Percentiles rank a stretch among this genome's conserved stretches.
phyloP scores from a whole-genome alignment of 2,888 invertebrate genomes.

The Dicranocentrus wangi region DNA sequence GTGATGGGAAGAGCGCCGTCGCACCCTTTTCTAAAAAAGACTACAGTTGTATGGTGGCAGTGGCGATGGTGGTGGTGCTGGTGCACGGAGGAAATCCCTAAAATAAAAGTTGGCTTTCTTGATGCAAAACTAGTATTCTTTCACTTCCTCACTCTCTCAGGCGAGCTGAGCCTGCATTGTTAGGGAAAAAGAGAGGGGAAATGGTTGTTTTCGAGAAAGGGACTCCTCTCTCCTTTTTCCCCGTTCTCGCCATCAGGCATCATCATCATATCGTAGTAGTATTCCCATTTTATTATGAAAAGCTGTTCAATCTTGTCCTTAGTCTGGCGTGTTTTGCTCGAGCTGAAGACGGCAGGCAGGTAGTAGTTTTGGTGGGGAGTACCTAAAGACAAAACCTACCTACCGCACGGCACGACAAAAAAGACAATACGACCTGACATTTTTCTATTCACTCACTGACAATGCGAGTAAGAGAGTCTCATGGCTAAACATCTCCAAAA shows the following conservation, averaged over 20 bases:
- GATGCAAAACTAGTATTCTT: background rate
- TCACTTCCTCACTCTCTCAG: background rate
- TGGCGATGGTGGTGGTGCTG: background rate
- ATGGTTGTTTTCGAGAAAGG: background rate
- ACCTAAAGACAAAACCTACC: no score
- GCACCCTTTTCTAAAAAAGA: constrained; percentile 9
- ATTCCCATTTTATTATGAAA: background rate
- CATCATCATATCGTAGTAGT: no score
- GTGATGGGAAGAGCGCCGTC: constrained; percentile 12
- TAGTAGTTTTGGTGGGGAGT: no score
- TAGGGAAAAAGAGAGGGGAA: background rate
- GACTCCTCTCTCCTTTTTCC: background rate
- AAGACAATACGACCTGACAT: no score
- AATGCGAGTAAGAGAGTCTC: no score
- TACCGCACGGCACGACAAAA: no score
- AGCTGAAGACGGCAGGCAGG: no score
- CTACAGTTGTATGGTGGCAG: background rate
- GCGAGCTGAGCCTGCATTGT: background rate
- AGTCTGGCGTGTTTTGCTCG: no score
- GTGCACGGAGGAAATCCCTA: constrained; percentile 7
- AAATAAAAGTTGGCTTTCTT: constrained; percentile 1
- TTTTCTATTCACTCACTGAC: no score
- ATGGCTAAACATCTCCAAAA: no score
- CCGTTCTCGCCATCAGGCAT: background rate
- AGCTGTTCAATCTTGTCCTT: constrained; percentile 9